Evolutionary conservation across 2,888 invertebrate genomes (phyloP).

Genomic region (Mimachlamys varia): DNA sequence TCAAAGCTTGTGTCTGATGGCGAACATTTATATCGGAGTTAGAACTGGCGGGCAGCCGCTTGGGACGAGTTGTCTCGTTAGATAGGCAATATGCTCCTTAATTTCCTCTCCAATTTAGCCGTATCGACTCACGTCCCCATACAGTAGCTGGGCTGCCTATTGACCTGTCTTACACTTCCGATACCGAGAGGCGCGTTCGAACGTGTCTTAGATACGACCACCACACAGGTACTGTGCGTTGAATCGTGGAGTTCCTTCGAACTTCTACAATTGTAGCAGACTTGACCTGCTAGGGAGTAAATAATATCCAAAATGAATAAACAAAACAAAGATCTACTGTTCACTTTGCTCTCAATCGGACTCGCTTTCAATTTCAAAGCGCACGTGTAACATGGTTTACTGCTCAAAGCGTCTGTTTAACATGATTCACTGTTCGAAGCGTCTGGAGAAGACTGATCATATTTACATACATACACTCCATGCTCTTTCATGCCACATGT

Average conservation of each 20-base stretch:
- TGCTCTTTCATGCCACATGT: too few relatives aligned
- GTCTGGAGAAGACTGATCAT: too few relatives aligned
- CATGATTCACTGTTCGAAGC: too few relatives aligned
- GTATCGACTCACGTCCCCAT: neutral
- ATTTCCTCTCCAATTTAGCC: constrained; percentile 7
- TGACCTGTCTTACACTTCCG: neutral
- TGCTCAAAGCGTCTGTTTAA: too few relatives aligned
- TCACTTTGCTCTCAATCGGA: too few relatives aligned
- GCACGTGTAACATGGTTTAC: too few relatives aligned
- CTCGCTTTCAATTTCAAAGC: too few relatives aligned
- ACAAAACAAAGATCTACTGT: too few relatives aligned
- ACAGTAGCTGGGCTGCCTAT: neutral
- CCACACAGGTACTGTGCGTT: neutral
- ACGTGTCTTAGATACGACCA: constrained; percentile 23
- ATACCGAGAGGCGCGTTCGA: neutral
- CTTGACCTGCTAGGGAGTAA: neutral
- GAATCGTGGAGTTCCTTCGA: neutral
- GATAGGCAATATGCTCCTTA: constrained; percentile 21
- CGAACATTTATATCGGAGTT: neutral
- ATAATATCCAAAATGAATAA: neutral
- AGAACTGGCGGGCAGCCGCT: constrained; percentile 3
- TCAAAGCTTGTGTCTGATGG: neutral
- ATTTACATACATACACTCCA: too few relatives aligned
- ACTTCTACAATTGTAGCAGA: neutral
- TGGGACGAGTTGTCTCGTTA: constrained; percentile 36